phyloP scores from a whole-genome alignment of 2,797 vertebrate genomes.

The Etheostoma nigrum region DNA sequence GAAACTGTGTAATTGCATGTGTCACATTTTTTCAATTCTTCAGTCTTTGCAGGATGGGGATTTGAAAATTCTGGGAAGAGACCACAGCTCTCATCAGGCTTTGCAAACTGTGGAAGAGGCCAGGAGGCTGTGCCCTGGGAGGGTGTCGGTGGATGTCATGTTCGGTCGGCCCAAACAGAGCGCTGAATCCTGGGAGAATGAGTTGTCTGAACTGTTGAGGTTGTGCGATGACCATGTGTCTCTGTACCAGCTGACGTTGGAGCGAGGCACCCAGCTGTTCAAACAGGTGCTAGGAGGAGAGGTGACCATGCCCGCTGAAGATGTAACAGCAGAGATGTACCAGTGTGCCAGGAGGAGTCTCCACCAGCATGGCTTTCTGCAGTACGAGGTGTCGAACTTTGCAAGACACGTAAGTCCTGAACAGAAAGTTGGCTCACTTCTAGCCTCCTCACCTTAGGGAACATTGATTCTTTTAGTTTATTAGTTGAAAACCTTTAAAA shows the following conservation, averaged over 20 bases:
- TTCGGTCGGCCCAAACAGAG: slow-evolving; percentile 91
- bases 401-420: slow-evolving; percentile 87
- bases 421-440: background rate
- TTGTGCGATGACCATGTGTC: slow-evolving; percentile 89
- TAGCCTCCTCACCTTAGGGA: background rate
- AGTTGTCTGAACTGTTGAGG: slow-evolving; percentile 82
- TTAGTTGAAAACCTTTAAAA: background rate
- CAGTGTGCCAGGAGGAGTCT: slow-evolving; percentile 80
- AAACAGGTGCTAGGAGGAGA: slow-evolving; percentile 81
- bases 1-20: too few species aligned
- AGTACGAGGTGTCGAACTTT: slow-evolving; percentile 97
- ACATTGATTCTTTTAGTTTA: background rate
- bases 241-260: slow-evolving; percentile 94
- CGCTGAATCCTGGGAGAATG: slow-evolving; percentile 81
- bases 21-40: slow-evolving; percentile 11
- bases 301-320: slow-evolving; percentile 77
- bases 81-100: slow-evolving; percentile 88
- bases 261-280: slow-evolving; percentile 91
- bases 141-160: slow-evolving; percentile 91
- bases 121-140: slow-evolving; percentile 85
- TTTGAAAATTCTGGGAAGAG: slow-evolving; percentile 89
- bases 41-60: slow-evolving; percentile 89
- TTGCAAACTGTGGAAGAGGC: slow-evolving; percentile 84
- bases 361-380: slow-evolving; percentile 84
- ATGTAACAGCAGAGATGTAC: slow-evolving; percentile 91